Base-by-base conservation (phyloP, 1,140 invertebrate species). In the Physella acuta region DNA sequence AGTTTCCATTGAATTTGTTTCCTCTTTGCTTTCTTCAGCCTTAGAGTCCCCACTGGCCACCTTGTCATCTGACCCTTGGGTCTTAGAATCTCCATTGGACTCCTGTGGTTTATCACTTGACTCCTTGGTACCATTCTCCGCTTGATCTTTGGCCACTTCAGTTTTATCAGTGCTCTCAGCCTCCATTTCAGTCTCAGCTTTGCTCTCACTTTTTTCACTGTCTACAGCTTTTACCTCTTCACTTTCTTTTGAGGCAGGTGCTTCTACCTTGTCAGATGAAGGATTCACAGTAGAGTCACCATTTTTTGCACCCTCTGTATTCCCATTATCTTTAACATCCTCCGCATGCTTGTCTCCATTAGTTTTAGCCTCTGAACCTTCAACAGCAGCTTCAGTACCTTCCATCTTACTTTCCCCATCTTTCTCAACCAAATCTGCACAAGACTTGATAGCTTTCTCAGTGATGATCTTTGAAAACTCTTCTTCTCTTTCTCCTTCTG, bases 401-500 rank as follows among this genome's bases (percentile, higher is more conserved):
- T 56, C 55, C 24, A 2, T 26, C n/a, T 14, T 8, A 61, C 34
- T 20, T 36, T 36, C 33, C 3, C 14, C 37, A 34, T 36, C n/a
- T 61, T 8, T n/a, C 31, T 34, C 59, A n/a, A 8, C 33, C 16
- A 16, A n/a, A 24, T 17, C 33, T 3, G 30, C 20, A 34, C 31
- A 16, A 5, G 30, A 3, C 37, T 61, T 36, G 8, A 24, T 63
- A 24, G 39, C 37, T 28, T 49, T 36, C 26, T 20, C 60, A 37
- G 5, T 3, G n/a, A n/a, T n/a, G n/a, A n/a, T n/a, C 37, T 64
- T 64, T 26, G 49, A 11, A 3, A 53, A 31, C 20, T 53, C 33
- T 52, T 66, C 53, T 28, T 66, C 53, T 39, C 64, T 66, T 1
- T 56, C 53, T 37, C 53, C 64, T 28, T 66, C 64, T 11, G 51